Evolutionary conservation across 2,888 invertebrate genomes (phyloP).

Genomic region (Phoenoteleia sp.): DNA sequence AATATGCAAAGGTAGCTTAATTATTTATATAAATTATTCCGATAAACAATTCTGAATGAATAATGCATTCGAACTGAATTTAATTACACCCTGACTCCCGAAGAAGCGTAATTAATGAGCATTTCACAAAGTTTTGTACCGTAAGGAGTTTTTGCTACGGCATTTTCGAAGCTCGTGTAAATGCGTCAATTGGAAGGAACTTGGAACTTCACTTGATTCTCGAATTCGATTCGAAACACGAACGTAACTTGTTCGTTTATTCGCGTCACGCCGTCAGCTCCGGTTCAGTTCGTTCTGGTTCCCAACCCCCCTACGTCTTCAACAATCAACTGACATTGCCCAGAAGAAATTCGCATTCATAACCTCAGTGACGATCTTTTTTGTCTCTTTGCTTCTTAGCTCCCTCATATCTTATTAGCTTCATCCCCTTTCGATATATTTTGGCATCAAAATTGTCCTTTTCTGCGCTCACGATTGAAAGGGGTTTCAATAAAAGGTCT

Average conservation of each 20-base stretch:
- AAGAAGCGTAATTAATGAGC: slow-evolving; percentile 66
- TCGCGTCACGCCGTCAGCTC: slow-evolving; percentile 83
- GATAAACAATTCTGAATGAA: slow-evolving; percentile 58
- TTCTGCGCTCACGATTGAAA: slow-evolving; percentile 74
- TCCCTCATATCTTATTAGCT: slow-evolving; percentile 65
- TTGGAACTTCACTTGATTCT: slow-evolving; percentile 68
- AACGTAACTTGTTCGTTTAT: slow-evolving; percentile 81
- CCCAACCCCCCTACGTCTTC: slow-evolving; percentile 75
- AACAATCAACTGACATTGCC: slow-evolving; percentile 80
- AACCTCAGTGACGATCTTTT: slow-evolving; percentile 78
- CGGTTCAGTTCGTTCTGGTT: slow-evolving; percentile 67
- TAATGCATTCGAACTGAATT: slow-evolving; percentile 52
- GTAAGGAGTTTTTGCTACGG: slow-evolving; percentile 51
- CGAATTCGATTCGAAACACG: slow-evolving; percentile 82
- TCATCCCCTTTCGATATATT: slow-evolving; percentile 58
- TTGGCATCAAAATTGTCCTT: slow-evolving; percentile 81
- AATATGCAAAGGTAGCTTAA: not conserved
- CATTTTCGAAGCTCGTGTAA: slow-evolving; percentile 72
- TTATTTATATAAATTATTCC: slow-evolving; percentile 37
- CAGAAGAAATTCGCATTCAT: slow-evolving; percentile 84
- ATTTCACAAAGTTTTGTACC: slow-evolving; percentile 60
- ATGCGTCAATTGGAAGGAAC: slow-evolving; percentile 68
- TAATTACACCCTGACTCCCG: slow-evolving; percentile 40
- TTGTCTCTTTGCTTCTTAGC: slow-evolving; percentile 64
- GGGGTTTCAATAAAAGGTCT: slow-evolving; percentile 55